These are phyloP conservation scores for Hemicordylus capensis DNA, from an alignment of 2,113 vertebrate species.

Conservation along the genomic window DNA sequence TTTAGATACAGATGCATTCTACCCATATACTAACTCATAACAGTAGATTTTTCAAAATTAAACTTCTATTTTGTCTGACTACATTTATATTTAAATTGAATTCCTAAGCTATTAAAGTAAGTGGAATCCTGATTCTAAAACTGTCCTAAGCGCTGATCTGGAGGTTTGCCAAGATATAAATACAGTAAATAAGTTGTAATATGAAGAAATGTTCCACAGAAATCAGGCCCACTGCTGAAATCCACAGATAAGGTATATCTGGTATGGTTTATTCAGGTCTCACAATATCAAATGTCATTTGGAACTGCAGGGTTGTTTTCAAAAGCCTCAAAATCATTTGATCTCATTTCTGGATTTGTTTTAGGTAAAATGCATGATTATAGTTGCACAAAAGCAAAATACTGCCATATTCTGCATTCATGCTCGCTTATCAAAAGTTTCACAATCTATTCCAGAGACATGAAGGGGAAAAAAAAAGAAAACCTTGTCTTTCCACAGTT, in stretches of 20 bases:
- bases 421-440: not conserved
- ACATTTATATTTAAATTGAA: not conserved
- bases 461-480: not conserved
- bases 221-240: not conserved
- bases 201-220: not conserved
- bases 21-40: constrained; percentile 28
- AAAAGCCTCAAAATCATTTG: not conserved
- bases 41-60: constrained; percentile 22
- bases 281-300: not conserved
- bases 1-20: constrained; percentile 42
- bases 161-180: not conserved
- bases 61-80: constrained; percentile 15
- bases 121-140: not conserved
- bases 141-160: not conserved
- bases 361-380: not conserved
- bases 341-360: not conserved
- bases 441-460: not conserved
- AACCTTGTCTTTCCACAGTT: not conserved
- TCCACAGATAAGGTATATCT: not conserved
- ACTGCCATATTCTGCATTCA: not conserved
- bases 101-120: not conserved
- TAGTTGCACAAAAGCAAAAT: not conserved
- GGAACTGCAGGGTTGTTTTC: not conserved
- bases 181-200: not conserved
- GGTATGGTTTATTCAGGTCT: not conserved